phyloP scores from a whole-genome alignment of 2,888 invertebrate species.

The Holacanthella duospinosa region DNA sequence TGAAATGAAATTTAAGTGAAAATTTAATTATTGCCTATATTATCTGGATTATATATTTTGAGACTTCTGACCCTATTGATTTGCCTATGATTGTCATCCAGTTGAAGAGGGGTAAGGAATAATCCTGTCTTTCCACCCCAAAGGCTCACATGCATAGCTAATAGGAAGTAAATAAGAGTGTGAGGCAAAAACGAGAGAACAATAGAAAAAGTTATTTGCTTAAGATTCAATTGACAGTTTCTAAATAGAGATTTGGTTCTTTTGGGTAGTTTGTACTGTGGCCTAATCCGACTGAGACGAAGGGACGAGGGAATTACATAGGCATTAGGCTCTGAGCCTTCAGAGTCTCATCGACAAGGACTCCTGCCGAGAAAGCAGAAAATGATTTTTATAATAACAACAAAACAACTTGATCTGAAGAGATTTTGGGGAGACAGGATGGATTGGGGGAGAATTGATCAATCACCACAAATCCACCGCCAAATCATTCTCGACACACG shows the following conservation, averaged over 20 bases:
- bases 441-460: neutral
- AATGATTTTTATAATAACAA: neutral
- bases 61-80: too few relatives aligned
- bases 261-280: neutral
- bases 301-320: neutral
- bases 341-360: neutral
- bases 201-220: conserved; percentile 6
- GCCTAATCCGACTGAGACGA: neutral
- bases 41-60: too few relatives aligned
- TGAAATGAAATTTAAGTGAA: too few relatives aligned
- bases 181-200: neutral
- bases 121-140: too few relatives aligned
- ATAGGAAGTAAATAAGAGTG: conserved; percentile 8
- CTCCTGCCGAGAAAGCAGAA: neutral
- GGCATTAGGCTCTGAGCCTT: too few relatives aligned
- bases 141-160: conserved; percentile 10
- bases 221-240: conserved; percentile 8
- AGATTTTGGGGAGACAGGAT: neutral
- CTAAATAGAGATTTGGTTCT: conserved; percentile 9
- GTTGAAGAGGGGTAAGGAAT: too few relatives aligned
- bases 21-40: too few relatives aligned
- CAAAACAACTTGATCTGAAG: neutral
- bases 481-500: neutral
- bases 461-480: neutral
- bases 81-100: too few relatives aligned